Conservation (phyloP, 2,888 invertebrate species). For the Ichneumoninae sp. region DNA sequence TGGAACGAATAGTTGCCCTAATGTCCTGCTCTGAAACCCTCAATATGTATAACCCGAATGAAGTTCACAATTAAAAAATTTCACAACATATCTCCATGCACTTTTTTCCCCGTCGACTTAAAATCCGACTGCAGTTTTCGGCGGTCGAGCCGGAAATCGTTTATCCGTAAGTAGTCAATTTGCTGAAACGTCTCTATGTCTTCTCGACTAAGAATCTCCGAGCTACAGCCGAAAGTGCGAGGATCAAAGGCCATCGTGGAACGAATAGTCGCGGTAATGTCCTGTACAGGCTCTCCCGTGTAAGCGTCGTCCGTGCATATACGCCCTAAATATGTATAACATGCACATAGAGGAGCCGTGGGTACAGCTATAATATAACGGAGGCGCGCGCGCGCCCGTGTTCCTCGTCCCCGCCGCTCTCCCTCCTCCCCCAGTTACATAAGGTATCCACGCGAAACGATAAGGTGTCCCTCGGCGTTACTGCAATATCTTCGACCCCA, state of each 20-base stretch:
- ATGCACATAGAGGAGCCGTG: not conserved
- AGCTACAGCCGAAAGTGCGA: not conserved
- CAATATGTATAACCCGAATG: too few relatives aligned
- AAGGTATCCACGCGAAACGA: conserved; percentile 72
- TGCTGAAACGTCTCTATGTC: too few relatives aligned
- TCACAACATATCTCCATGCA: too few relatives aligned
- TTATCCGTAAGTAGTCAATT: too few relatives aligned
- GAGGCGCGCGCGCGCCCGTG: conserved; percentile 36
- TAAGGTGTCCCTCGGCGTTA: conserved; percentile 83
- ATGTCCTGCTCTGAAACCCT: too few relatives aligned
- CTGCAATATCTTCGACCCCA: conserved; percentile 83
- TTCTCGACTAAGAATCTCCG: not conserved
- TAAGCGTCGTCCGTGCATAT: not conserved
- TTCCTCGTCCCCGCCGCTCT: conserved; percentile 27
- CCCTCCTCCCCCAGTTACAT: conserved; percentile 34
- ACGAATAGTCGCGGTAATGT: not conserved
- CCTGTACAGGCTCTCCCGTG: not conserved
- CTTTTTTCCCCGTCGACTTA: too few relatives aligned
- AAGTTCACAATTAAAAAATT: too few relatives aligned
- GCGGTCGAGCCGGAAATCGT: too few relatives aligned
- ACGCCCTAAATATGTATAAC: not conserved
- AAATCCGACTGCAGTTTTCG: too few relatives aligned
- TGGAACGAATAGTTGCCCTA: too few relatives aligned
- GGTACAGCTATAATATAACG: conserved; percentile 26
- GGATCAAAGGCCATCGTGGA: not conserved